These are phyloP conservation scores for Eclectus roratus DNA, from an alignment of 2,113 vertebrate species.

Conservation along the genomic window DNA sequence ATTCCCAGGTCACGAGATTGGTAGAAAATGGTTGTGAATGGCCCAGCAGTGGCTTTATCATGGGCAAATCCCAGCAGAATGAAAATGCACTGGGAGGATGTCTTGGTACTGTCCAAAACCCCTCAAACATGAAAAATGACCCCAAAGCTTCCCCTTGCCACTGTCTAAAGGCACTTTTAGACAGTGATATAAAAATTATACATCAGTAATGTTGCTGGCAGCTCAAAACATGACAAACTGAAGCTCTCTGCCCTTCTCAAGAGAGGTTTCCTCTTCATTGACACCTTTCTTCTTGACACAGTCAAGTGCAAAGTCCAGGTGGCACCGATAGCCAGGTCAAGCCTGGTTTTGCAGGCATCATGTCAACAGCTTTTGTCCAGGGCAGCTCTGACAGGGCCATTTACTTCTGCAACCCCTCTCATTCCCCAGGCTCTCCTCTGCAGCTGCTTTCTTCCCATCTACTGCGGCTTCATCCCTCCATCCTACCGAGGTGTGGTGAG, in stretches of 20 bases:
- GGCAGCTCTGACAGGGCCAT: background rate
- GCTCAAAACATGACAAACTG: background rate
- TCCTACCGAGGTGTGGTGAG: constrained; percentile 79
- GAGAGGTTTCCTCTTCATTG: background rate
- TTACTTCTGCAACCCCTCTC: background rate
- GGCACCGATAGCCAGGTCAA: background rate
- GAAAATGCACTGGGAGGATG: background rate
- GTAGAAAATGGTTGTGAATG: rapidly evolving
- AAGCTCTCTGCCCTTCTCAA: background rate
- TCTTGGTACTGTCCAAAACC: background rate
- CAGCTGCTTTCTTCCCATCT: constrained; percentile 89
- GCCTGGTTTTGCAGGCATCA: background rate
- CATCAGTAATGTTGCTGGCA: background rate
- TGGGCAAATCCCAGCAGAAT: background rate
- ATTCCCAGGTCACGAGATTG: background rate
- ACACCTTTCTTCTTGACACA: background rate
- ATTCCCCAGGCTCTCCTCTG: constrained; percentile 83
- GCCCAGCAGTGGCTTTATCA: background rate
- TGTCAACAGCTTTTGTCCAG: background rate
- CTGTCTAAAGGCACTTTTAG: background rate
- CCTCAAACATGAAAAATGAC: background rate
- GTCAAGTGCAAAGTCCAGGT: background rate
- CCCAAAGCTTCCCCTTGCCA: background rate
- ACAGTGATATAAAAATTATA: background rate
- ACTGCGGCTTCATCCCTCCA: constrained; percentile 86